Evolutionary conservation across 2,888 invertebrate species (phyloP), one percentile per base, ranked within the genome.

Genomic region (Auanema sp.): DNA sequence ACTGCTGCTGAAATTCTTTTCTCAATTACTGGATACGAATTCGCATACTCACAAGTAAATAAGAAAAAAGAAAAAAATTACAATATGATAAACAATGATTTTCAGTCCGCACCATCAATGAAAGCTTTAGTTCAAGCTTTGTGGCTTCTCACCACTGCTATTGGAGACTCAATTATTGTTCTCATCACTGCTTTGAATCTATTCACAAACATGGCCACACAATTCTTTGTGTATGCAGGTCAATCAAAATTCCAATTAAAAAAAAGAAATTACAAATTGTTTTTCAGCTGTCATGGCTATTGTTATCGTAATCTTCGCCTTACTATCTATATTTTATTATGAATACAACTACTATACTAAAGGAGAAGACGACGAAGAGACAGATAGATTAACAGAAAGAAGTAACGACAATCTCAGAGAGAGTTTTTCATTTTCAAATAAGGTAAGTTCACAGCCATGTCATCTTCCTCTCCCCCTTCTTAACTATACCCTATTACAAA

Each of bases 101-200:
- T 72, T 53, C 64, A 85, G 88, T 93, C 96, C 0, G 96, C 97
- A 0, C 84, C 87, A 12, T 90, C 90, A 67, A 95, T 98, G 96
- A 97, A 96, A 85, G 92, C 96, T 0, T 90, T 98, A 0, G 85
- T 98, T 58, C 91, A 91, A 84, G 92, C 96, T 0, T 89, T 90
- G 5, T 97, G 94, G 92, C 87, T 95, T 11, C 86, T 97, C 53
- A 93, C 95, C 0, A 92, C 92, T 0, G 93, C 95, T 0, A 88
- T 95, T 79, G 97, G 97, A 47, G 96, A 96, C 85, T 86, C 95
- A 24, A 89, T 97, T 64, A 94, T 96, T 1, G 90, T 95, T n/a
- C 88, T 95, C 53, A 89, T 97, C 56, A 78, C 79, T 6, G 70
- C 76, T 16, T 64, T 73, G 33, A 72, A 78, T 47, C 68, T 72